Evolutionary conservation across 92 coral and sea anemone species (phyloP).

Genomic region (Metridium senile): DNA sequence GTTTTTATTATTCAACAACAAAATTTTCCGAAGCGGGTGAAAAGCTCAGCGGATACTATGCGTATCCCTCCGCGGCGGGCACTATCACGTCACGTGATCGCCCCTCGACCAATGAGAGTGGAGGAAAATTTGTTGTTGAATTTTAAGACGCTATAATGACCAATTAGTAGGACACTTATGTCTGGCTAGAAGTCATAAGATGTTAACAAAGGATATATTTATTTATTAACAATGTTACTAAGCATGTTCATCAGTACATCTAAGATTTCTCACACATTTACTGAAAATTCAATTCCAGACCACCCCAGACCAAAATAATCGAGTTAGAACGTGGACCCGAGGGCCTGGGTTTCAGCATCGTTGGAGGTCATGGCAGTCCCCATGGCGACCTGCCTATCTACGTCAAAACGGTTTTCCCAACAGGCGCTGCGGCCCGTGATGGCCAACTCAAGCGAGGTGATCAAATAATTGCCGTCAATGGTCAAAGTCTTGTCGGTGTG

Average conservation of each 20-base stretch:
- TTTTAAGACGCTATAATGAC: no score
- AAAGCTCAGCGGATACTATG: no score
- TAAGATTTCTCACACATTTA: no score
- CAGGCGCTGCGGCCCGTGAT: slow-evolving; percentile 99
- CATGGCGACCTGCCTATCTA: slow-evolving; percentile 99
- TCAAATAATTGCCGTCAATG: slow-evolving; percentile 95
- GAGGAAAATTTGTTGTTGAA: no score
- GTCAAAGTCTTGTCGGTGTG: slow-evolving; percentile 89
- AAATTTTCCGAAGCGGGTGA: no score
- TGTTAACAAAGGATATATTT: no score
- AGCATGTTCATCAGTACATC: neutral
- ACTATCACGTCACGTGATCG: no score
- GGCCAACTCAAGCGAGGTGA: slow-evolving; percentile 96
- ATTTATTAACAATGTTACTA: neutral
- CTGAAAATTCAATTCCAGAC: slow-evolving; percentile 44
- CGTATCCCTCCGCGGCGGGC: no score
- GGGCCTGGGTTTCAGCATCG: slow-evolving; percentile 99
- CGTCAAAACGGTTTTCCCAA: slow-evolving; percentile 99
- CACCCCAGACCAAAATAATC: slow-evolving; percentile 85
- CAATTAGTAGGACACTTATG: no score
- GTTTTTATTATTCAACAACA: no score
- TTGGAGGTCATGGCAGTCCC: slow-evolving; percentile 99
- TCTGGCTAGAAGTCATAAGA: no score
- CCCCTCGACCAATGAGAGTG: no score
- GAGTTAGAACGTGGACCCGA: slow-evolving; percentile 99